These are phyloP conservation scores for Oscheius sp. DNA, from an alignment of 1,140 invertebrate genomes.

Conservation along the genomic window DNA sequence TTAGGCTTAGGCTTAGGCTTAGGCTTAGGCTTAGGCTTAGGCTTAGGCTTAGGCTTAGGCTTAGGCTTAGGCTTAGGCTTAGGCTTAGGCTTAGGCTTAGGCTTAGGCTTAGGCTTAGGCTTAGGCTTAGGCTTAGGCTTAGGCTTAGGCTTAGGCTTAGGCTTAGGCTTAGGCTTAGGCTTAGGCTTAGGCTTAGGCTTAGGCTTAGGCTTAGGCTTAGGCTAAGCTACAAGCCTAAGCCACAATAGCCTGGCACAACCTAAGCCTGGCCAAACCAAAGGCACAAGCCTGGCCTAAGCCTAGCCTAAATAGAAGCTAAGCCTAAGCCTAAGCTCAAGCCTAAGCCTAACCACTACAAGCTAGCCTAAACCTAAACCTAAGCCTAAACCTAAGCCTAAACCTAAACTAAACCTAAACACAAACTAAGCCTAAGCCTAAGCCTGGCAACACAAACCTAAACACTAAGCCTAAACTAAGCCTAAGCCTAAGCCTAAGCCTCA, in stretches of 20 bases:
- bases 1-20: background rate
- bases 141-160: background rate
- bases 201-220: constrained; percentile 2
- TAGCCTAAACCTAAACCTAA: too few species aligned
- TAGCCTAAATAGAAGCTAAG: too few species aligned
- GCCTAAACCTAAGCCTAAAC: too few species aligned
- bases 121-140: background rate
- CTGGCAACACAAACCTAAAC: too few species aligned
- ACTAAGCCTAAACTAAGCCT: too few species aligned
- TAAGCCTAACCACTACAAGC: too few species aligned
- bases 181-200: constrained; percentile 1
- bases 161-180: constrained; percentile 3
- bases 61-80: background rate
- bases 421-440: too few species aligned
- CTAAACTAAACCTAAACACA: too few species aligned
- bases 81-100: background rate
- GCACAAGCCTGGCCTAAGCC: too few species aligned
- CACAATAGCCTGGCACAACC: background rate
- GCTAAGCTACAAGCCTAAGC: too few species aligned
- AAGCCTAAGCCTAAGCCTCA: too few species aligned
- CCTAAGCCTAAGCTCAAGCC: too few species aligned
- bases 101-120: background rate
- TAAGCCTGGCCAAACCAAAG: background rate
- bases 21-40: background rate
- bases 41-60: background rate